Evolutionary conservation across 2,888 invertebrate species (phyloP).

Genomic region (Arge pagana): DNA sequence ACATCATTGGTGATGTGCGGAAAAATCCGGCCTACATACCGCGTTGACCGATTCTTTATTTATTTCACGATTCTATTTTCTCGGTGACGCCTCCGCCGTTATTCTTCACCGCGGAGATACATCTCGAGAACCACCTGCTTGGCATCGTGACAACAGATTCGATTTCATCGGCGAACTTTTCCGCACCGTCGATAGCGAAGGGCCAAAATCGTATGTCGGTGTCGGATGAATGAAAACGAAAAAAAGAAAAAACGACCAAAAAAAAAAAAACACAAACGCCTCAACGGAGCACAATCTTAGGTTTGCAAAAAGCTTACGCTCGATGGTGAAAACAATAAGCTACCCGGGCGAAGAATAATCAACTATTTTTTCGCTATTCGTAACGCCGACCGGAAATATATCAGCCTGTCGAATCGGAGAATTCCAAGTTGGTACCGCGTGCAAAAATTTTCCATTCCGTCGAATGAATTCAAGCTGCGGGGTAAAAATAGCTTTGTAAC

Average conservation of each 20-base stretch:
- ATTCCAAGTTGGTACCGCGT: no score
- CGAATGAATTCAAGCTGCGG: no score
- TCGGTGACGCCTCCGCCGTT: constrained; percentile 26
- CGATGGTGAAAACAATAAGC: no score
- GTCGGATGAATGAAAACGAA: neutral
- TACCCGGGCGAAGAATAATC: no score
- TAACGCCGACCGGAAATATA: no score
- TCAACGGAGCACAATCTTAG: no score
- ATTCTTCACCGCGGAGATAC: constrained; percentile 5
- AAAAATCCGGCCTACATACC: constrained; percentile 52
- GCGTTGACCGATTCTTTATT: constrained; percentile 17
- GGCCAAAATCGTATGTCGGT: neutral
- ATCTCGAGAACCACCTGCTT: constrained; percentile 53
- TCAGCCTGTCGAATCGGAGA: no score
- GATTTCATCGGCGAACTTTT: constrained; percentile 1
- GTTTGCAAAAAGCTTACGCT: no score
- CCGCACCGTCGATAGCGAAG: neutral
- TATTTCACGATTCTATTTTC: constrained; percentile 23
- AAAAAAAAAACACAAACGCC: constrained; percentile 7
- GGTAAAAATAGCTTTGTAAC: no score
- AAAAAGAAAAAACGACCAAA: constrained; percentile 3
- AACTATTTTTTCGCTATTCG: no score
- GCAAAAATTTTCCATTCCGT: no score
- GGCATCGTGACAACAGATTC: constrained; percentile 48
- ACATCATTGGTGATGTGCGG: constrained; percentile 51